Percentiles rank a stretch among this genome's conserved stretches.
Conservation (phyloP, 2,113 vertebrate species). For the Elachura formosa region DNA sequence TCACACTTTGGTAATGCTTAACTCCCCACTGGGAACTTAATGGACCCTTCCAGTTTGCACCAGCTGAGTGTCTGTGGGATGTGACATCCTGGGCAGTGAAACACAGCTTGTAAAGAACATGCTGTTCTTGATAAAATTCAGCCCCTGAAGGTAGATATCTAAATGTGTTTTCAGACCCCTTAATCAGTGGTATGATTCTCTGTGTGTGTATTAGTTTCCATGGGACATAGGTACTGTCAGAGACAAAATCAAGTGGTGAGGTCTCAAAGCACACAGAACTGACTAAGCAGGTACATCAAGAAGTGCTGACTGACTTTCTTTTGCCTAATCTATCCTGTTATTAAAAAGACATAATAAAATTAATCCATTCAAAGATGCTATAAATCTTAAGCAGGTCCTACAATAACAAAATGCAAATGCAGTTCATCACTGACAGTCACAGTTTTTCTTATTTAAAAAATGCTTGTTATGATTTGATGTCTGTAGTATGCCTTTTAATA, state of each 20-base stretch:
- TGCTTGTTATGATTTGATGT: background rate
- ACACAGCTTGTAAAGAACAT: slow-evolving; percentile 2
- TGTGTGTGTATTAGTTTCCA: background rate
- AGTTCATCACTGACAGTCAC: background rate
- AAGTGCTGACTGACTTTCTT: background rate
- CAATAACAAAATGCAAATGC: background rate
- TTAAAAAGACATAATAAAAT: background rate
- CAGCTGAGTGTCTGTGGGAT: background rate
- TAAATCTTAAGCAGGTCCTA: background rate
- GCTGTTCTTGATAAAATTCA: background rate
- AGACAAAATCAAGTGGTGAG: background rate
- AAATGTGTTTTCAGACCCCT: background rate
- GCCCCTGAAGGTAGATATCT: background rate
- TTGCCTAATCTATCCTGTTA: background rate
- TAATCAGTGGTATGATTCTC: background rate
- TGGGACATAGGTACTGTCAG: background rate
- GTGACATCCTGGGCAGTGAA: background rate
- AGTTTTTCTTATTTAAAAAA: background rate
- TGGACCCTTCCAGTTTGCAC: background rate
- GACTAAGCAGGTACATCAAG: background rate
- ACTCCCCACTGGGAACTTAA: slow-evolving; percentile 19
- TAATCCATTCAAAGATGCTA: background rate
- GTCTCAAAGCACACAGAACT: background rate
- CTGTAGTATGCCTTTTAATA: background rate
- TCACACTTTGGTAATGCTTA: background rate